Evolutionary conservation across 2,113 vertebrate species (phyloP).

Genomic region (Mesitornis unicolor): DNA sequence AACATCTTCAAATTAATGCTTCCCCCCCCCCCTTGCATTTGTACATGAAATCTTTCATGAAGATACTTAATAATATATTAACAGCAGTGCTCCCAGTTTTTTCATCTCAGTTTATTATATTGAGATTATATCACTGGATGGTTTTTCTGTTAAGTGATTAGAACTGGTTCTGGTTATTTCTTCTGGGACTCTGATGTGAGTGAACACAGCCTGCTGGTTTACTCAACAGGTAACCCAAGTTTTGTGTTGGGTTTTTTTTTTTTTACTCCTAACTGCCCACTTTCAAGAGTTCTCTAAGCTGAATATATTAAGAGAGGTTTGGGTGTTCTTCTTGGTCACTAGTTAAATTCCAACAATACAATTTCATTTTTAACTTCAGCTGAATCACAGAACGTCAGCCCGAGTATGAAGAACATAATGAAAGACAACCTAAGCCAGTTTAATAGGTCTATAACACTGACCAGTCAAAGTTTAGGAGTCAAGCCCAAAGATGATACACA

Average conservation of each 20-base stretch:
- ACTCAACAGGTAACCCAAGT: background rate
- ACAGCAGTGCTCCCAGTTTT: background rate
- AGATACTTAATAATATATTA: background rate
- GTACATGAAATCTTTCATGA: background rate
- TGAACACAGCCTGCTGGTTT: background rate
- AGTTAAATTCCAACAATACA: background rate
- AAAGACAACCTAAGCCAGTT: background rate
- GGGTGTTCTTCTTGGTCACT: background rate
- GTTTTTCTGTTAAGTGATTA: slow-evolving; percentile 13
- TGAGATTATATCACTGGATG: background rate
- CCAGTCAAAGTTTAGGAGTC: background rate
- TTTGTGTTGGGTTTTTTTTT: background rate
- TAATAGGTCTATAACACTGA: background rate
- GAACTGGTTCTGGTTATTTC: background rate
- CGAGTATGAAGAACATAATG: background rate
- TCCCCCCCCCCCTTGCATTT: background rate
- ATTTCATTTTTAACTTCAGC: background rate
- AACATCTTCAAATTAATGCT: background rate
- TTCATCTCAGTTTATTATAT: background rate
- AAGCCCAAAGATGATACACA: background rate
- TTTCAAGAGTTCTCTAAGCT: background rate
- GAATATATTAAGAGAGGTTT: background rate
- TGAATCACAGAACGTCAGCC: background rate
- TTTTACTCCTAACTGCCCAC: background rate
- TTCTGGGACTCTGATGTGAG: background rate